These are phyloP conservation scores for Triplophysa tibetana DNA, from an alignment of 2,113 vertebrate genomes.

Conservation along the genomic window DNA sequence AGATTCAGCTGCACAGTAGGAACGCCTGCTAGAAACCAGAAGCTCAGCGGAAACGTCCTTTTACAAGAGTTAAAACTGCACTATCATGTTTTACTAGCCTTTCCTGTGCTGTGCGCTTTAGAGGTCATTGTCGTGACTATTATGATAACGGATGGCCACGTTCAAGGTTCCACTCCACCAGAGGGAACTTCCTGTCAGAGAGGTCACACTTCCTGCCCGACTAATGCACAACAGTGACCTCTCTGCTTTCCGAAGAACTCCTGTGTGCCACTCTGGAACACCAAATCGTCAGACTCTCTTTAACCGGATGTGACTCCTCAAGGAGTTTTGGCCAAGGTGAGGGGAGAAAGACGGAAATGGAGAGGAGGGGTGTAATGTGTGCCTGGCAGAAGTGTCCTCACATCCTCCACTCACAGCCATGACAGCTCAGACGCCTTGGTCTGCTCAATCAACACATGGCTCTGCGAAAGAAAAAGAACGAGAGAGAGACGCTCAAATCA, in stretches of 20 bases:
- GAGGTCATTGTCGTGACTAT: conserved; percentile 43
- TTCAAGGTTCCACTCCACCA: conserved; percentile 36
- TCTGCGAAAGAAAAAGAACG: background rate
- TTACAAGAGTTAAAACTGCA: background rate
- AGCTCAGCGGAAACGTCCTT: background rate
- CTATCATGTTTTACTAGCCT: conserved; percentile 10
- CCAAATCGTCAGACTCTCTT: conserved; percentile 21
- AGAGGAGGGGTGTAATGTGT: conserved; percentile 35
- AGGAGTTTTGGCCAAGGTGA: conserved; percentile 16
- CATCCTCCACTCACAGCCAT: conserved; percentile 34
- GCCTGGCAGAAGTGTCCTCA: conserved; percentile 30
- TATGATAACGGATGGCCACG: background rate
- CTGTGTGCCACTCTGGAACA: background rate
- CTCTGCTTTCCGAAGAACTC: conserved; percentile 24
- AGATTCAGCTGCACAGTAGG: background rate
- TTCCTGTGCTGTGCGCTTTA: background rate
- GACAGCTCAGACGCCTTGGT: conserved; percentile 37
- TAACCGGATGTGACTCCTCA: conserved; percentile 7
- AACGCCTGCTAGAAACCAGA: background rate
- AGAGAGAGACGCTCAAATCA: background rate
- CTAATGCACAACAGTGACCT: conserved; percentile 22
- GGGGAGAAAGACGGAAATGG: conserved; percentile 15
- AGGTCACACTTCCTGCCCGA: conserved; percentile 37
- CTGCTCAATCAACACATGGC: conserved; percentile 37
- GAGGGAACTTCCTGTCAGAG: conserved; percentile 43